Evolutionary conservation across 2,888 invertebrate species (phyloP).

Genomic region (Drosophila ustulata): DNA sequence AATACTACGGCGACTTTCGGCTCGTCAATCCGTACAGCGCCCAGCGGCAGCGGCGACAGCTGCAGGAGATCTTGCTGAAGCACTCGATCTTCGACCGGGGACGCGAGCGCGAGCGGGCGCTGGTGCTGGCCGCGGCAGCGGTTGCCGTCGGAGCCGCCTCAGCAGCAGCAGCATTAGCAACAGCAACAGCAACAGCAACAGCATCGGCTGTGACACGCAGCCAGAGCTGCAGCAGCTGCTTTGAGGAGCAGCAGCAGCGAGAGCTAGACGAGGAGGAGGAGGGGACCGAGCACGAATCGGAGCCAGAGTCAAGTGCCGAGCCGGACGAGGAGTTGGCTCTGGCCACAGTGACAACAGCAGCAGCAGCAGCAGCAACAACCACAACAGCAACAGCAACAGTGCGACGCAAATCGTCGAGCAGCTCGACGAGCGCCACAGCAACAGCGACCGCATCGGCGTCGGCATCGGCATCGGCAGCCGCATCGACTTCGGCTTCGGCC

Average conservation of each 20-base stretch:
- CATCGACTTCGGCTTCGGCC: slow-evolving; percentile 34
- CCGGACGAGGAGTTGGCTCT: slow-evolving; percentile 15
- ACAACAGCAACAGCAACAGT: slow-evolving; percentile 59
- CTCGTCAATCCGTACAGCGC: slow-evolving; percentile 83
- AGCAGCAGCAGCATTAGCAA: slow-evolving; percentile 38
- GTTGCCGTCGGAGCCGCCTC: slow-evolving; percentile 62
- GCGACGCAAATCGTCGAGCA: slow-evolving; percentile 76
- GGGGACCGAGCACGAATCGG: not conserved
- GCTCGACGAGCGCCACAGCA: slow-evolving; percentile 55
- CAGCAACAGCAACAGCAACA: slow-evolving; percentile 20
- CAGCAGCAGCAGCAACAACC: slow-evolving; percentile 23
- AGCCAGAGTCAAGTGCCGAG: slow-evolving; percentile 22
- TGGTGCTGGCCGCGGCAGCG: slow-evolving; percentile 68
- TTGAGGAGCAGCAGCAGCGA: slow-evolving; percentile 40
- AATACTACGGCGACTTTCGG: slow-evolving; percentile 81
- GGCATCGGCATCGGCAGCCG: slow-evolving; percentile 33
- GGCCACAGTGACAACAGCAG: slow-evolving; percentile 34
- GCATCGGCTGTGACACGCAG: slow-evolving; percentile 34
- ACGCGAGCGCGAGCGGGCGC: slow-evolving; percentile 58
- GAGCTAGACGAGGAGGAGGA: slow-evolving; percentile 17
- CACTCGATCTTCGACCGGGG: slow-evolving; percentile 79
- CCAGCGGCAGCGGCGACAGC: slow-evolving; percentile 80
- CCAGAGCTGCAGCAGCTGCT: slow-evolving; percentile 38
- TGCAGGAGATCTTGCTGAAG: slow-evolving; percentile 80
- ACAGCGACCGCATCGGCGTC: slow-evolving; percentile 35